Evolutionary conservation across 1,140 invertebrate genomes (phyloP).

Genomic region (Kradibia gibbosae): DNA sequence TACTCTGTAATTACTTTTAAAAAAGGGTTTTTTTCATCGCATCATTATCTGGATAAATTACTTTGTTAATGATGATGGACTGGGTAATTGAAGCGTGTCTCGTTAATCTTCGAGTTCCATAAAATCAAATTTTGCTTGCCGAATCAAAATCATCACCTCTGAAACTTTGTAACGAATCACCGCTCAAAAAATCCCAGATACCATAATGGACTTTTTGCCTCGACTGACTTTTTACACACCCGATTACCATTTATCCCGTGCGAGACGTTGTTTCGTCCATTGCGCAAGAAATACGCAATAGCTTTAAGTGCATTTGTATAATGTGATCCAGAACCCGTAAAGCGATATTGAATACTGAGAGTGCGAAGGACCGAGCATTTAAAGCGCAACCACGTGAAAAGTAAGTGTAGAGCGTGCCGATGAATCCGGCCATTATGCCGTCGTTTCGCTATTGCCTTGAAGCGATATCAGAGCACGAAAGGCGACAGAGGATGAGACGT

Average conservation of each 20-base stretch:
- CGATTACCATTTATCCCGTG: not conserved
- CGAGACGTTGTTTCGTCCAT: not conserved
- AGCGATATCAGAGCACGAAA: not conserved
- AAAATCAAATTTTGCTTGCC: not conserved
- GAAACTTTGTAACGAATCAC: not conserved
- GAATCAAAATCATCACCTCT: not conserved
- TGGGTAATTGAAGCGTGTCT: not conserved
- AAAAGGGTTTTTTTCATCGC: not conserved
- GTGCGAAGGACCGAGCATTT: not conserved
- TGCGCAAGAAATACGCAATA: not conserved
- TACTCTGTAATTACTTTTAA: too few relatives aligned
- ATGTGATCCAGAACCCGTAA: not conserved
- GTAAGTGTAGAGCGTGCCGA: not conserved
- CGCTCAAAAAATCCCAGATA: not conserved
- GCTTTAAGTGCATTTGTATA: not conserved
- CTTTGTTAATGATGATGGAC: not conserved
- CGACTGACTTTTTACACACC: not conserved
- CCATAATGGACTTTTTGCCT: not conserved
- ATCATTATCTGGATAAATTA: not conserved
- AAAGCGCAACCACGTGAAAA: not conserved
- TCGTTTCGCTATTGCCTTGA: slow-evolving; percentile 2
- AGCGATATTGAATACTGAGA: not conserved
- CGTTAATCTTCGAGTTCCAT: not conserved
- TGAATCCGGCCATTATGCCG: not conserved
- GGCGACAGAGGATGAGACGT: not conserved